Evolutionary conservation across 2,888 invertebrate species (phyloP).

Genomic region (Pherbina coryleti): DNA sequence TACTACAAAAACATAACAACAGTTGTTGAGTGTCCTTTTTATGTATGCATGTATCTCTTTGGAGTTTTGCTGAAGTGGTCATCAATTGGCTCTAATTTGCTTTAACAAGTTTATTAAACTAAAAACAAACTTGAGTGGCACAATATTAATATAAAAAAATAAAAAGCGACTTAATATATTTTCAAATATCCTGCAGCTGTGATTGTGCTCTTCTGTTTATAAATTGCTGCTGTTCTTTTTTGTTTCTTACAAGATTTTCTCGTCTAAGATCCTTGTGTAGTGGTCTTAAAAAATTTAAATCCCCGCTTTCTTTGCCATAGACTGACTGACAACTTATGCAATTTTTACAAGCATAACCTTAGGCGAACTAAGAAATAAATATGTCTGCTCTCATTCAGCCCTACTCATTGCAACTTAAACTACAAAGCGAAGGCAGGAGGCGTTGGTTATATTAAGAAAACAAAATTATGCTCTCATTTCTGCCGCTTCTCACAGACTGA

Average conservation of each 20-base stretch:
- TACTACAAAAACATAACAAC: background rate
- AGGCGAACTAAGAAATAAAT: constrained; percentile 11
- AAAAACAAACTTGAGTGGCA: background rate
- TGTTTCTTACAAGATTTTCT: background rate
- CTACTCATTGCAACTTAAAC: too few relatives aligned
- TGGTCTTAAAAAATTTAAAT: background rate
- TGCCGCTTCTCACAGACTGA: too few relatives aligned
- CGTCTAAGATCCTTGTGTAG: background rate
- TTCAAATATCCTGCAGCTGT: constrained; percentile 26
- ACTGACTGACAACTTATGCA: constrained; percentile 1
- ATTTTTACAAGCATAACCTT: constrained; percentile 16
- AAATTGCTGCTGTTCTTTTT: background rate
- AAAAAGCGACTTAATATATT: constrained; percentile 1
- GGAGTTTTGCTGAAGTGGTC: background rate
- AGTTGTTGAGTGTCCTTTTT: too few relatives aligned
- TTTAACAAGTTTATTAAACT: constrained; percentile 25
- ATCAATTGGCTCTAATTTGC: constrained; percentile 25
- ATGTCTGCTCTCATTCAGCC: background rate
- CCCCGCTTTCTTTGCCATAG: background rate
- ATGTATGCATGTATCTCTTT: too few relatives aligned
- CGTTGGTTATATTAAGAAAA: background rate
- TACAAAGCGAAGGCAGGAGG: background rate
- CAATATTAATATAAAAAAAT: background rate
- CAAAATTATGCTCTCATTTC: background rate
- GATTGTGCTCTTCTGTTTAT: background rate